These are phyloP conservation scores for Hetaerina americana DNA, from an alignment of 1,140 invertebrate genomes.

Conservation along the genomic window DNA sequence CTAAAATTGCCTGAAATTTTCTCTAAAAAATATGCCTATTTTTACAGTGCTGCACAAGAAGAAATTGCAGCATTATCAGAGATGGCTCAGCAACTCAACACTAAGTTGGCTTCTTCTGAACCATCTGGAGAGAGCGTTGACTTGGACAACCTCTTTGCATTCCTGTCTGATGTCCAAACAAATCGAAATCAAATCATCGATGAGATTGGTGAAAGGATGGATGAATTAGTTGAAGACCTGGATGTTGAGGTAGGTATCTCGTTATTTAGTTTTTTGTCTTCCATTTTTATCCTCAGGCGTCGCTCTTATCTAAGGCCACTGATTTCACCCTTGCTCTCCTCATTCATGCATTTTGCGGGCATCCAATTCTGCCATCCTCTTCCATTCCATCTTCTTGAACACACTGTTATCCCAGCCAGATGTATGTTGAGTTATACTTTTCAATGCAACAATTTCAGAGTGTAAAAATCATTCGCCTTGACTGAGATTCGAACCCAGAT, in stretches of 20 bases:
- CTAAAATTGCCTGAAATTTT: background rate
- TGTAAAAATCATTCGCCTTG: too few relatives aligned
- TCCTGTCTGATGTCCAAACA: constrained; percentile 68
- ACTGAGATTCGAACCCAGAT: too few relatives aligned
- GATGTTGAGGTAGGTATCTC: constrained; percentile 42
- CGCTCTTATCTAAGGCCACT: too few relatives aligned
- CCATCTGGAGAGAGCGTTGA: constrained; percentile 59
- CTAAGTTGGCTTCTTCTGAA: constrained; percentile 31
- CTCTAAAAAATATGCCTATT: background rate
- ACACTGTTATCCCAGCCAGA: too few relatives aligned
- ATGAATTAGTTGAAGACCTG: constrained; percentile 63
- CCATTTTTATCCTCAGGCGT: background rate
- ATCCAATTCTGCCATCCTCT: too few relatives aligned
- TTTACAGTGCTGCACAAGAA: constrained; percentile 39
- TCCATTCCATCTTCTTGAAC: too few relatives aligned
- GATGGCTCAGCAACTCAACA: constrained; percentile 62
- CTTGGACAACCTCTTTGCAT: constrained; percentile 86
- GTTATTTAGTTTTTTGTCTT: background rate
- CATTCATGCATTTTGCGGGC: too few relatives aligned
- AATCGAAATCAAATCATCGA: constrained; percentile 52
- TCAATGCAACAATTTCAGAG: too few relatives aligned
- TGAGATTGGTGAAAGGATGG: constrained; percentile 75
- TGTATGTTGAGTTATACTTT: too few relatives aligned
- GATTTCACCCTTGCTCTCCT: too few relatives aligned
- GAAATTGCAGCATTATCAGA: constrained; percentile 60